Conservation (phyloP, 2,888 invertebrate species). For the Morinoia aosen region DNA sequence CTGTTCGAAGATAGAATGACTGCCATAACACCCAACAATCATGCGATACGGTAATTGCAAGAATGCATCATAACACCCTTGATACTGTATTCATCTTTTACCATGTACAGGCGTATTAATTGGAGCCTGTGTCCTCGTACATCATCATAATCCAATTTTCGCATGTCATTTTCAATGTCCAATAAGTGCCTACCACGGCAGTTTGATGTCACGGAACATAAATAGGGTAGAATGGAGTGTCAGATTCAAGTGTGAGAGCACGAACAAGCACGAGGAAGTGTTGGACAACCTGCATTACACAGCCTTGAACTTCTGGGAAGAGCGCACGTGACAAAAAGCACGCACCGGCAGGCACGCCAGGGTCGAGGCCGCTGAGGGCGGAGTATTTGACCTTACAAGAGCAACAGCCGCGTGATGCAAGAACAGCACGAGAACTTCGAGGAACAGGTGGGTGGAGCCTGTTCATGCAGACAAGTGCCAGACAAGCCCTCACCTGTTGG, state of each 20-base stretch:
- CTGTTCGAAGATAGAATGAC: neutral
- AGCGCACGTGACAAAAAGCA: neutral
- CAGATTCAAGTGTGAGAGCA: neutral
- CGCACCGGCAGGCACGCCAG: neutral
- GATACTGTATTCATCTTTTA: neutral
- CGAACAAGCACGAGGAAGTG: neutral
- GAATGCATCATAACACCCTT: neutral
- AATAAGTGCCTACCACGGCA: neutral
- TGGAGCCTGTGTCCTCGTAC: neutral
- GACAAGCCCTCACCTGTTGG: conserved; percentile 47
- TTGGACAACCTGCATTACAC: neutral
- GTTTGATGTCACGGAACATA: neutral
- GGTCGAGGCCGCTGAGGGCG: neutral
- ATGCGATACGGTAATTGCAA: neutral
- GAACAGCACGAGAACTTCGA: neutral
- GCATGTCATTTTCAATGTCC: neutral
- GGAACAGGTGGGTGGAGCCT: conserved; percentile 27
- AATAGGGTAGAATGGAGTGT: neutral
- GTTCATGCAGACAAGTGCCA: conserved; percentile 11
- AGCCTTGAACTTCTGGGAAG: neutral
- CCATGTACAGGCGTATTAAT: neutral
- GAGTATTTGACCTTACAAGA: neutral
- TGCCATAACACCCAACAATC: neutral
- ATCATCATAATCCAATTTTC: neutral
- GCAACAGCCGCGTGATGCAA: neutral